phyloP scores from a whole-genome alignment of 2,797 vertebrate species.

The Hypotaenidia okinawae region DNA sequence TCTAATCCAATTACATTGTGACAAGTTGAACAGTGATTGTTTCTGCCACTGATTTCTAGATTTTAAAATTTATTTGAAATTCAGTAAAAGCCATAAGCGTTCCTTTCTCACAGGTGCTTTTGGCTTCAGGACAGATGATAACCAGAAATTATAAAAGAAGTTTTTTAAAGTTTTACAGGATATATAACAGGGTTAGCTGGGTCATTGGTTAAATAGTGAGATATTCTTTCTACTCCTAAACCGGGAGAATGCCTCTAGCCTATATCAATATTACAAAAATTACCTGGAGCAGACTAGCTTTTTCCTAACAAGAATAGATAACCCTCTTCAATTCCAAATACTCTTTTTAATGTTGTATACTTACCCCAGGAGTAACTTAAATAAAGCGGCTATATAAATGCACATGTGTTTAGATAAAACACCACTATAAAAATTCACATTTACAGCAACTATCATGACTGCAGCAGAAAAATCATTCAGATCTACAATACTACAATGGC shows the following conservation, averaged over 20 bases:
- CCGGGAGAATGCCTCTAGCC: not conserved
- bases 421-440: not conserved
- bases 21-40: not conserved
- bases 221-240: not conserved
- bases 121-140: not conserved
- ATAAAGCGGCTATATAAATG: not conserved
- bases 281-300: not conserved
- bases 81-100: not conserved
- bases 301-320: not conserved
- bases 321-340: not conserved
- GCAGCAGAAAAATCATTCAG: not conserved
- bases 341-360: not conserved
- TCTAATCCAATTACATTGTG: slow-evolving; percentile 55
- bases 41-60: slow-evolving; percentile 33
- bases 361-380: not conserved
- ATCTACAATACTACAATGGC: not conserved
- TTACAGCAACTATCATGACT: not conserved
- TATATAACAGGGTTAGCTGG: not conserved
- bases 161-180: not conserved
- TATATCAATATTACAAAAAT: not conserved
- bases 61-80: slow-evolving; percentile 18
- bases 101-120: not conserved
- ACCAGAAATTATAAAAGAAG: not conserved
- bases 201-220: not conserved
- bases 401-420: not conserved